Evolutionary conservation across 2,888 invertebrate genomes (phyloP).

Genomic region (Caenorhabditis parvicauda): DNA sequence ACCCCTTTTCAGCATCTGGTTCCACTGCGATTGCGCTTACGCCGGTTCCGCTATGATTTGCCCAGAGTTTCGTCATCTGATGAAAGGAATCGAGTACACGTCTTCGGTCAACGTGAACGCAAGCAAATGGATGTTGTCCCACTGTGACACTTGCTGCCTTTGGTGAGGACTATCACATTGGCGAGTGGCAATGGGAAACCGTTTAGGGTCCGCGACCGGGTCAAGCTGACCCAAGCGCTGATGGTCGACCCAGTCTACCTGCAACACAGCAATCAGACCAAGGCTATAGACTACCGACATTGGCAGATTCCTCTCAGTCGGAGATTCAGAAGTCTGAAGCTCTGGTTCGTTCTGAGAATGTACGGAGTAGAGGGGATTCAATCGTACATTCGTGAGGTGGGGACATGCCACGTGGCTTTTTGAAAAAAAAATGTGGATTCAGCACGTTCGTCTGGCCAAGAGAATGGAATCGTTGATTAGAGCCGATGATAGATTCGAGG

Average conservation of each 20-base stretch:
- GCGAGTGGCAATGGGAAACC: too few species aligned
- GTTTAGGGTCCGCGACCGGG: constrained; percentile 21
- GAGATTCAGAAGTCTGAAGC: constrained; percentile 16
- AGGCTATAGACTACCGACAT: constrained; percentile 11
- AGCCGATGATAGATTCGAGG: constrained; percentile 15
- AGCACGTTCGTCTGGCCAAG: constrained; percentile 15
- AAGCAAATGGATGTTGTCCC: constrained; percentile 16
- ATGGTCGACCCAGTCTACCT: too few species aligned
- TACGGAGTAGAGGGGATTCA: constrained; percentile 21
- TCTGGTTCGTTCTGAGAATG: constrained; percentile 22
- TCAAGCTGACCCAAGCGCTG: constrained; percentile 13
- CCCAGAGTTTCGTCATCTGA: constrained; percentile 18
- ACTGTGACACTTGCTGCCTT: constrained; percentile 23
- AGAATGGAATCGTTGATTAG: constrained; percentile 11
- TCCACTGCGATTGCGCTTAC: constrained; percentile 23
- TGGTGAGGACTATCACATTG: constrained; percentile 7
- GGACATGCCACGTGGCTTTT: too few species aligned
- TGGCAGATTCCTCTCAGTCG: constrained; percentile 21
- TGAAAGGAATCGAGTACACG: constrained; percentile 23
- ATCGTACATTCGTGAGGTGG: constrained; percentile 24
- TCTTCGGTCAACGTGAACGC: constrained; percentile 20
- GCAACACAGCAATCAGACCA: constrained; percentile 8
- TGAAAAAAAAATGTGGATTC: too few species aligned
- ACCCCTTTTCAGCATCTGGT: too few species aligned
- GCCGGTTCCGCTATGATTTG: constrained; percentile 24